These are phyloP conservation scores for Ruditapes philippinarum DNA, from an alignment of 1,140 invertebrate genomes.

Conservation along the genomic window DNA sequence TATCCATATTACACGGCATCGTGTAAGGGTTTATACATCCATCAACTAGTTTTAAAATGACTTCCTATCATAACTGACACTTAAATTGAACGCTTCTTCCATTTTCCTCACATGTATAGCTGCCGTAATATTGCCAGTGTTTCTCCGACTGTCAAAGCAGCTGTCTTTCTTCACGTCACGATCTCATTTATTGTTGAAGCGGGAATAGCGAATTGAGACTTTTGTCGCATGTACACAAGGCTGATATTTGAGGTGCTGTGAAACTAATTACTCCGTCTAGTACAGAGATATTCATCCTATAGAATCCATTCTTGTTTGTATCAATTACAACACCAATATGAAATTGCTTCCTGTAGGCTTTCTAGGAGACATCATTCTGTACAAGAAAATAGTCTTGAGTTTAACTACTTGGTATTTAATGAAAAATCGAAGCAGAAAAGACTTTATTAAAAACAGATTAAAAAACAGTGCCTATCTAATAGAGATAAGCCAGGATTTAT, in stretches of 20 bases:
- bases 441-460: no score
- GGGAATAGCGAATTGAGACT: neutral
- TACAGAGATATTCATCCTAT: neutral
- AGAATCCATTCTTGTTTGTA: neutral
- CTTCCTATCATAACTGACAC: neutral
- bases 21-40: neutral
- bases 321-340: neutral
- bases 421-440: no score
- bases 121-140: neutral
- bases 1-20: neutral
- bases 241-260: neutral
- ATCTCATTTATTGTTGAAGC: neutral
- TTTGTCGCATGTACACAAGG: neutral
- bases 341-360: neutral
- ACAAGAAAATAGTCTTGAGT: neutral
- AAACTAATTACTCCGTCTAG: neutral
- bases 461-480: no score
- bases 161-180: neutral
- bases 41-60: conserved; percentile 12
- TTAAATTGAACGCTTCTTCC: neutral
- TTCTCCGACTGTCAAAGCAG: neutral
- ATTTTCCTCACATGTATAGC: neutral
- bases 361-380: neutral
- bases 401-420: no score
- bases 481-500: no score